Conservation (phyloP, 2,797 vertebrate genomes). For the Rhyacichthys aspro region DNA sequence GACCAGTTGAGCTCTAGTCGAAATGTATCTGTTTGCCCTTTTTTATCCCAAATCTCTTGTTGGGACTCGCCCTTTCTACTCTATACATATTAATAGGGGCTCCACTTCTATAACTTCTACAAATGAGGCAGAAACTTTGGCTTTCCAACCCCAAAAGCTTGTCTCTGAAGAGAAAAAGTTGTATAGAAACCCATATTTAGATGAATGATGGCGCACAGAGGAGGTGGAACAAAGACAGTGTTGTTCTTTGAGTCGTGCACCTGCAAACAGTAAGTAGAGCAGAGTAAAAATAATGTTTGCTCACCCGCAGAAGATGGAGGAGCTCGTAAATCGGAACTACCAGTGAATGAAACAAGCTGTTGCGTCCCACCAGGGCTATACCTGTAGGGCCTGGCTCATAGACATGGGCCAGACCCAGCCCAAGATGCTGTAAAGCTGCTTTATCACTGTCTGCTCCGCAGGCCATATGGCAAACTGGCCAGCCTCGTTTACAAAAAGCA, state of each 20-base stretch:
- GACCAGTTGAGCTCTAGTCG: conserved; percentile 26
- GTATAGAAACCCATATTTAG: conserved; percentile 1
- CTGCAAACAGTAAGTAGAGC: conserved; percentile 67
- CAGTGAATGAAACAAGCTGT: conserved; percentile 36
- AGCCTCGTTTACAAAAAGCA: conserved; percentile 18
- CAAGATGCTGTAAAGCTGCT: conserved; percentile 23
- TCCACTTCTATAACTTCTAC: neutral
- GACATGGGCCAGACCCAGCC: conserved; percentile 14
- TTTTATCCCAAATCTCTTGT: conserved; percentile 34
- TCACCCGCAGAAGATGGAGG: conserved; percentile 54
- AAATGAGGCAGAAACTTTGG: conserved; percentile 14
- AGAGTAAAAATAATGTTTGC: conserved; percentile 50
- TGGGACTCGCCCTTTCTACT: conserved; percentile 17
- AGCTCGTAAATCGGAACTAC: conserved; percentile 38
- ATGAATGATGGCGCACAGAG: conserved; percentile 20
- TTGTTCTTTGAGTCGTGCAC: conserved; percentile 31
- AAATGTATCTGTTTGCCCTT: conserved; percentile 45
- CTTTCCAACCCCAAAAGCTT: neutral
- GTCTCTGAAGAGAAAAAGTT: neutral
- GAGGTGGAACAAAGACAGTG: conserved; percentile 12
- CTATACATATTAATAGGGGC: conserved; percentile 21
- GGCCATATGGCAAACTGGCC: neutral
- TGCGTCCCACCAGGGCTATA: conserved; percentile 22
- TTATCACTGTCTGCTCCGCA: conserved; percentile 30
- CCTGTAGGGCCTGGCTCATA: conserved; percentile 23